Percentiles rank a stretch among this genome's conserved stretches.
Evolutionary conservation across 1,140 invertebrate genomes (phyloP).

Genomic region (Drosophila pruinosa): DNA sequence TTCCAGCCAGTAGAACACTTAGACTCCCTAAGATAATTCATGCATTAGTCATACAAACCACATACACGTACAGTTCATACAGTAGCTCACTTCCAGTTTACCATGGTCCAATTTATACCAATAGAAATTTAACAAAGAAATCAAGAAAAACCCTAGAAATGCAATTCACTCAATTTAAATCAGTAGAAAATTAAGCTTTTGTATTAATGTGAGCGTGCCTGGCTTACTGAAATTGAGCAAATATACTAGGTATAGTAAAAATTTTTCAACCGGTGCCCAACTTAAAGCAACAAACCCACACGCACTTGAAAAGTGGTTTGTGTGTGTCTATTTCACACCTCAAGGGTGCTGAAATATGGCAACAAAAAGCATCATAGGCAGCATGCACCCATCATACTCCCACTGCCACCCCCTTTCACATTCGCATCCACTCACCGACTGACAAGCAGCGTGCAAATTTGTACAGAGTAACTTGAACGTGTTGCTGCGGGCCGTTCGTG

Average conservation of each 20-base stretch:
- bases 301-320: not conserved
- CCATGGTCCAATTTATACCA: constrained; percentile 3
- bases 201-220: constrained; percentile 18
- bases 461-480: constrained; percentile 64
- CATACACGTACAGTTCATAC: constrained; percentile 31
- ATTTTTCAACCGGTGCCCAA: constrained; percentile 7
- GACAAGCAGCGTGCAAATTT: constrained; percentile 68
- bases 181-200: constrained; percentile 58
- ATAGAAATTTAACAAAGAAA: constrained; percentile 25
- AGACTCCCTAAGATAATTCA: not conserved
- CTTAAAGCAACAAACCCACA: constrained; percentile 26
- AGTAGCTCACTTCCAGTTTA: constrained; percentile 26
- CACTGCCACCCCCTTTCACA: not conserved
- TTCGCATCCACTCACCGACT: constrained; percentile 31
- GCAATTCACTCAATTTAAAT: constrained; percentile 41
- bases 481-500: constrained; percentile 74
- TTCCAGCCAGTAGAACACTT: not conserved
- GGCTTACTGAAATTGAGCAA: not conserved
- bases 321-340: constrained; percentile 66
- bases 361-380: constrained; percentile 47
- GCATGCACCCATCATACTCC: not conserved
- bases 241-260: constrained; percentile 9
- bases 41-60: constrained; percentile 61
- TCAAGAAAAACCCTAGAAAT: constrained; percentile 26
- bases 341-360: constrained; percentile 77